Conservation (phyloP, 2,113 vertebrate genomes). For the Gadus chalcogrammus region DNA sequence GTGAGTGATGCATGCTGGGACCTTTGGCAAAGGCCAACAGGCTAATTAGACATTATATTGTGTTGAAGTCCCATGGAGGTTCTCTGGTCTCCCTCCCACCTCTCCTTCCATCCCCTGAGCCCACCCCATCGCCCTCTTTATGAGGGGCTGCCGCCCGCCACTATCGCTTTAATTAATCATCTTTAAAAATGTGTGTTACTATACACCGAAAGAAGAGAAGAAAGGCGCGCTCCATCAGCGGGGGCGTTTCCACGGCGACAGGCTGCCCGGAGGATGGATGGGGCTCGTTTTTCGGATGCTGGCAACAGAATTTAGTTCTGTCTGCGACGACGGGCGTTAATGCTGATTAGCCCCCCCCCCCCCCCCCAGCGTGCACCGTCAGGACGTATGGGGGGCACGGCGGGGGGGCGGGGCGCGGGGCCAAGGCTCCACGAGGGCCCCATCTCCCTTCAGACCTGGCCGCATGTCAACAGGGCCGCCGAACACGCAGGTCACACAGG, state of each 20-base stretch:
- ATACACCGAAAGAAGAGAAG: conserved; percentile 32
- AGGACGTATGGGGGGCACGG: conserved; percentile 51
- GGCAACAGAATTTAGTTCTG: conserved; percentile 56
- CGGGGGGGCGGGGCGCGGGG: conserved; percentile 31
- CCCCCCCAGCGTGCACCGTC: conserved; percentile 46
- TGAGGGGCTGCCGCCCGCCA: conserved; percentile 49
- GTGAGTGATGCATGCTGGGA: conserved; percentile 68
- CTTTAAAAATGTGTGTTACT: conserved; percentile 55
- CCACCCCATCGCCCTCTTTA: conserved; percentile 51
- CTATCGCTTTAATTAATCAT: conserved; percentile 54
- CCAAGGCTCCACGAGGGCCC: no score
- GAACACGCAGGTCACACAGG: background rate
- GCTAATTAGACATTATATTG: conserved; percentile 92
- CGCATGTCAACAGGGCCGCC: background rate
- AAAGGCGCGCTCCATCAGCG: conserved; percentile 42
- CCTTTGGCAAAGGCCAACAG: conserved; percentile 69
- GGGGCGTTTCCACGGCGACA: conserved; percentile 47
- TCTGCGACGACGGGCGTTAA: conserved; percentile 63
- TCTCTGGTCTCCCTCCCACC: conserved; percentile 33
- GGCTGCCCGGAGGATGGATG: background rate
- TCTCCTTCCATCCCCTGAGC: conserved; percentile 59
- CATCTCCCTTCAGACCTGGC: no score
- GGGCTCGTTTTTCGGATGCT: conserved; percentile 1
- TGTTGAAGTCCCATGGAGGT: conserved; percentile 74
- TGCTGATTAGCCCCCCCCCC: conserved; percentile 68